Conservation (phyloP, 2,113 vertebrate genomes). For the Probosciger aterrimus region DNA sequence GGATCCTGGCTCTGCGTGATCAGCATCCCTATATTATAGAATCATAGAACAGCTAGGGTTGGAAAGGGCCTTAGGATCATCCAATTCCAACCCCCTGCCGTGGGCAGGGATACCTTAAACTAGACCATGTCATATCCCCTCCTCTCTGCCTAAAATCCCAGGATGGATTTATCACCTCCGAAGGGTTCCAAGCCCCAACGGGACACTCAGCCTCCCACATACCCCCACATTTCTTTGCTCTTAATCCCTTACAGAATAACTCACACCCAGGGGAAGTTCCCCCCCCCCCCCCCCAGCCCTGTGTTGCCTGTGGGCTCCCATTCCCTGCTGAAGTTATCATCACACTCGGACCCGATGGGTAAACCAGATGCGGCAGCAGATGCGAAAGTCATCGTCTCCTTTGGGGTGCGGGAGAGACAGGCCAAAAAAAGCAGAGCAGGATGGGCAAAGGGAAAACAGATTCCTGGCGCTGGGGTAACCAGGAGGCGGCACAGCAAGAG, state of each 20-base stretch:
- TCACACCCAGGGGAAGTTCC: neutral
- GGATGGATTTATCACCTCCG: neutral
- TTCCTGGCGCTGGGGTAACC: conserved; percentile 18
- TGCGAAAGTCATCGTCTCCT: conserved; percentile 61
- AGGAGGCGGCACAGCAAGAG: conserved; percentile 21
- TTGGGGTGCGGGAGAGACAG: conserved; percentile 12
- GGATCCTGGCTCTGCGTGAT: accelerated
- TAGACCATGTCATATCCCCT: neutral
- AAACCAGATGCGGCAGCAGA: conserved; percentile 72
- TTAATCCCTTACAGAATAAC: neutral
- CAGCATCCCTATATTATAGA: neutral
- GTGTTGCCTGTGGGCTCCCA: neutral
- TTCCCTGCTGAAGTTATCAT: conserved; percentile 51
- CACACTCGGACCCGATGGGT: conserved; percentile 12
- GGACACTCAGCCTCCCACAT: neutral
- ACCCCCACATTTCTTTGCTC: neutral
- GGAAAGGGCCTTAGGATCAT: neutral
- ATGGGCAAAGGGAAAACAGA: conserved; percentile 48
- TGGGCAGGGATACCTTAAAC: neutral
- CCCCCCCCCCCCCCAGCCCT: neutral
- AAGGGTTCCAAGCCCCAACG: accelerated
- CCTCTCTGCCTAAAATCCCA: neutral
- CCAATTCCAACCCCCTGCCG: neutral
- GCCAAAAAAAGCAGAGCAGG: conserved; percentile 43
- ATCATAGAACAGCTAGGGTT: neutral